phyloP scores from a whole-genome alignment of 2,113 vertebrate species.

The Tylochromis polylepis region DNA sequence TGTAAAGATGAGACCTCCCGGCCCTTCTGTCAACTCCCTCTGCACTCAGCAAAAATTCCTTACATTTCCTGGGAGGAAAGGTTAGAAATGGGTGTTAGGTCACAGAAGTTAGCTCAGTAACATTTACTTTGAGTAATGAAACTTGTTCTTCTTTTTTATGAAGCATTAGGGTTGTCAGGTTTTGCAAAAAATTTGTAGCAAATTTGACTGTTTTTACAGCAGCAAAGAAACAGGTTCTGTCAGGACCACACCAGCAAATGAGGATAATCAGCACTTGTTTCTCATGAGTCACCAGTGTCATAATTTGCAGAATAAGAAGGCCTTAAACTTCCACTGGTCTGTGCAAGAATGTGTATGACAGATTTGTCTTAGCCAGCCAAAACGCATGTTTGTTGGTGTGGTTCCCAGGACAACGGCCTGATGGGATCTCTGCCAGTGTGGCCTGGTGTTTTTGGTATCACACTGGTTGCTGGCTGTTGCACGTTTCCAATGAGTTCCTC shows the following conservation, averaged over 20 bases:
- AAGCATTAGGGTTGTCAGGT: neutral
- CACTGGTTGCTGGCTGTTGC: neutral
- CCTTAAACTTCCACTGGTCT: neutral
- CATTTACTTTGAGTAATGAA: neutral
- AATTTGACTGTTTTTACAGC: neutral
- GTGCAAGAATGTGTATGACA: constrained; percentile 6
- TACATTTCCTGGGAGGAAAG: constrained; percentile 48
- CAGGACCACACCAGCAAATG: neutral
- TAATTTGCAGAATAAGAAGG: neutral
- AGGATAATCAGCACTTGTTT: neutral
- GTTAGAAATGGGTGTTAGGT: constrained; percentile 12
- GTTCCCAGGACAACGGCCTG: constrained; percentile 41
- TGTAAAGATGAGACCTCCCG: constrained; percentile 38
- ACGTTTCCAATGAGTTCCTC: constrained; percentile 31
- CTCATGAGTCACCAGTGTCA: neutral
- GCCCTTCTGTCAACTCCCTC: constrained; percentile 30
- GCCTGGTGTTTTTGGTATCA: constrained; percentile 21
- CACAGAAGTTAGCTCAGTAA: neutral
- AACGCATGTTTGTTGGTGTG: constrained; percentile 46
- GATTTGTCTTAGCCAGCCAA: neutral
- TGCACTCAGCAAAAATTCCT: constrained; percentile 45
- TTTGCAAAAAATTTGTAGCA: neutral
- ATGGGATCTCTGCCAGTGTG: constrained; percentile 4
- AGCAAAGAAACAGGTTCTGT: neutral
- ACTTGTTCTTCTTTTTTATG: neutral